These are phyloP conservation scores for Pogonophryne albipinna DNA, from an alignment of 2,797 vertebrate genomes.

Conservation along the genomic window DNA sequence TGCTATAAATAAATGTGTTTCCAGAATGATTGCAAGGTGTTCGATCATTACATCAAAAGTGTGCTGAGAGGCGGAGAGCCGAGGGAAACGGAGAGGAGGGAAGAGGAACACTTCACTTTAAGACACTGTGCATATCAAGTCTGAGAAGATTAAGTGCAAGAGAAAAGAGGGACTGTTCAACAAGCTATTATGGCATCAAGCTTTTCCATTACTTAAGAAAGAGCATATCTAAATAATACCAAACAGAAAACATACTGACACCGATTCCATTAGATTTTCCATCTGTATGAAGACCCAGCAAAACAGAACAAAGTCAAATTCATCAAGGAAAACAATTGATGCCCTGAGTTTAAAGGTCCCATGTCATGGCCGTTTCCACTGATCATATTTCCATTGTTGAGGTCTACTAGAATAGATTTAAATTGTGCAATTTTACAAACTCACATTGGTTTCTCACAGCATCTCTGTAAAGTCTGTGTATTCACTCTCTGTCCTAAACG, in stretches of 20 bases:
- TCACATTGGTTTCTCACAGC: too few relatives aligned
- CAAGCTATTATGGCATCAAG: background rate
- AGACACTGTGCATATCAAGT: background rate
- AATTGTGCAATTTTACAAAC: too few relatives aligned
- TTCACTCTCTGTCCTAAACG: too few relatives aligned
- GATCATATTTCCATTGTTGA: too few relatives aligned
- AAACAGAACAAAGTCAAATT: too few relatives aligned
- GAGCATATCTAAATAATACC: slow-evolving; percentile 2
- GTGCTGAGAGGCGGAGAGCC: background rate
- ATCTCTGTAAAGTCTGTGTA: too few relatives aligned
- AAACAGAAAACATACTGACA: background rate
- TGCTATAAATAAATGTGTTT: slow-evolving; percentile 18
- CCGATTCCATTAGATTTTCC: background rate
- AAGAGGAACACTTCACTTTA: background rate
- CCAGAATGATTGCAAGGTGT: background rate
- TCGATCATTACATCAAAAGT: slow-evolving; percentile 8
- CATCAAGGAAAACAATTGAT: too few relatives aligned
- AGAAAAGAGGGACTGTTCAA: background rate
- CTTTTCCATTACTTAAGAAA: slow-evolving; percentile 4
- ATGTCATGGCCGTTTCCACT: too few relatives aligned
- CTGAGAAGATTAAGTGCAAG: background rate
- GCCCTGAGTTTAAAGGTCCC: too few relatives aligned
- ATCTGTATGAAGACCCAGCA: background rate
- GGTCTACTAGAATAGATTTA: too few relatives aligned
- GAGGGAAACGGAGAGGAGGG: background rate